phyloP scores from a whole-genome alignment of 2,888 invertebrate species.

The Marronus borbonicus region DNA sequence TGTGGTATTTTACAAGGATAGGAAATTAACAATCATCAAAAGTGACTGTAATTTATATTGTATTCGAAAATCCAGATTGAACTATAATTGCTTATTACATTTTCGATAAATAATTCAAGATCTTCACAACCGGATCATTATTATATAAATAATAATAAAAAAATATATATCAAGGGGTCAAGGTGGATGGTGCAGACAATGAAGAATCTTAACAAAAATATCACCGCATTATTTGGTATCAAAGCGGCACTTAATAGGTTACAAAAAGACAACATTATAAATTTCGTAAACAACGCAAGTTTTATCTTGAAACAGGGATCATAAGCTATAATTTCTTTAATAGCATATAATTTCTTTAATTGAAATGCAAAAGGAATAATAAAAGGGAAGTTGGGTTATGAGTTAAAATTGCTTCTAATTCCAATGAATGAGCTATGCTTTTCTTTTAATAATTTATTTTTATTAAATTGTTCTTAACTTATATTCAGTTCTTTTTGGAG shows the following conservation, averaged over 20 bases:
- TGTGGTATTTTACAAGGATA: neutral
- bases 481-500: too few species aligned
- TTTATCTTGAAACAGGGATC: neutral
- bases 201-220: neutral
- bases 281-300: conserved; percentile 4
- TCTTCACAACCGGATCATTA: conserved; percentile 6
- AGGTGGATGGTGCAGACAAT: neutral
- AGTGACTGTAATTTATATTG: too few species aligned
- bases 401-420: conserved; percentile 9
- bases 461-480: neutral
- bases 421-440: neutral
- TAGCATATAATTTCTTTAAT: conserved; percentile 15
- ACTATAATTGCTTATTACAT: neutral
- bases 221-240: conserved; percentile 2
- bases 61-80: too few species aligned
- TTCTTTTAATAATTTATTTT: conserved; percentile 9
- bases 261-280: neutral
- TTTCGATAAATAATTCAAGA: conserved; percentile 3
- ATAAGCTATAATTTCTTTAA: conserved; percentile 5
- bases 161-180: neutral
- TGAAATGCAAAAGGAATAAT: neutral
- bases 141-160: neutral
- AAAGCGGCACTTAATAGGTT: neutral
- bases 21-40: neutral
- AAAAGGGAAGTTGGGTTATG: neutral